These are phyloP conservation scores for Sitta europaea DNA, from an alignment of 2,113 vertebrate species.

Conservation along the genomic window DNA sequence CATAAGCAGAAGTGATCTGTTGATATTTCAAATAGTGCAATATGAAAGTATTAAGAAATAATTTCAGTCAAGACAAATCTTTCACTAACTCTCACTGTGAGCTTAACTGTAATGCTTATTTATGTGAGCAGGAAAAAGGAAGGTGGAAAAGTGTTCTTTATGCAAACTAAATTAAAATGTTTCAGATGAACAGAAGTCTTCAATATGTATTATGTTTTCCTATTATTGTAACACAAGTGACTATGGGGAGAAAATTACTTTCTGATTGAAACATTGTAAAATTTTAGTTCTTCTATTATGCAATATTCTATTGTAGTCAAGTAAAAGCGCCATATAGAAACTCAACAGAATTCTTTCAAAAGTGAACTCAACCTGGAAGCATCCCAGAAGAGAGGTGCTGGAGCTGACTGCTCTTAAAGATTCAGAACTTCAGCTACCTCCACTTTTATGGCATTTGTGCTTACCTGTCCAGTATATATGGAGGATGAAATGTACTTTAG, in stretches of 20 bases:
- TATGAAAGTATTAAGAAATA: neutral
- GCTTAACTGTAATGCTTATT: neutral
- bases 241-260: neutral
- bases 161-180: neutral
- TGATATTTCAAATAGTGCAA: neutral
- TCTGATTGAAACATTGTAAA: neutral
- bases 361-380: neutral
- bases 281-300: neutral
- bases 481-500: neutral
- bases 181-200: neutral
- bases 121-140: neutral
- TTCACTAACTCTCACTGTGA: neutral
- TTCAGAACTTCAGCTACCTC: neutral
- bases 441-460: neutral
- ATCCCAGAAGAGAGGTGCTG: neutral
- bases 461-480: neutral
- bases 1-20: neutral
- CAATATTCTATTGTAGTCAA: neutral
- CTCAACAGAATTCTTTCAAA: neutral
- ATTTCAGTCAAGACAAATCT: neutral
- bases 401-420: neutral
- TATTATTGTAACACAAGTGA: neutral
- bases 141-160: neutral
- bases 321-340: neutral
- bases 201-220: neutral